Base-by-base conservation (phyloP, 2,888 invertebrate species). In the Hermaeophaga mercurialis region DNA sequence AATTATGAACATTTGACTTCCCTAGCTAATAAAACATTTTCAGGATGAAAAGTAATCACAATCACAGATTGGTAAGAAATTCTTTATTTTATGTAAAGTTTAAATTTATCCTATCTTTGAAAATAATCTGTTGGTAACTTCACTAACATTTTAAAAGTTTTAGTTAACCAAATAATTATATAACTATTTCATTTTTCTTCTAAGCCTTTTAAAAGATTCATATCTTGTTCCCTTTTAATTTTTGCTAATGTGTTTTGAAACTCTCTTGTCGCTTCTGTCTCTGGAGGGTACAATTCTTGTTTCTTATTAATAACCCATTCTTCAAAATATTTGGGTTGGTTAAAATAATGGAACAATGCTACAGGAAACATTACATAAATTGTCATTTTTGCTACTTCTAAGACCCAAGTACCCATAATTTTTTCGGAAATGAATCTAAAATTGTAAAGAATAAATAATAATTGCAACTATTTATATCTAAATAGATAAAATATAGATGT, bases 361-460 rank as follows among this genome's bases (percentile, higher is more conserved):
- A 95, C 93, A 0, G 95, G 95, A 73, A 95, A 94, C 0, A 86
- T 79, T 80, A 94, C 88, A 74, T 95, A 96, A 71, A 93, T 74
- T 17, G 85, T 86, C 91, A 95, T 93, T 81, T 86, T 88, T 38
- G 82, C 84, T 1, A 91, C 84, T 82, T 94, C 94, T 63, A 93
- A 76, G 68, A 85, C 81, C 93, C 93, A 94, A 56, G 84, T 85
- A 33, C 89, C 91, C 92, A 93, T 93, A 11, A n/a, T 31, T 82
- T 81, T 57, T 81, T 79, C n/a, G 12, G 12, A 31, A 28, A 12
- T 31, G n/a, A n/a, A n/a, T n/a, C n/a, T n/a, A n/a, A n/a, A n/a
- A n/a, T n/a, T n/a, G n/a, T n/a, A n/a, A n/a, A n/a, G n/a, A n/a
- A n/a, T n/a, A n/a, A n/a, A n/a, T n/a, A n/a, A n/a, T n/a, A n/a